Base-by-base conservation (phyloP, 2,113 vertebrate species). In the Nestor notabilis region DNA sequence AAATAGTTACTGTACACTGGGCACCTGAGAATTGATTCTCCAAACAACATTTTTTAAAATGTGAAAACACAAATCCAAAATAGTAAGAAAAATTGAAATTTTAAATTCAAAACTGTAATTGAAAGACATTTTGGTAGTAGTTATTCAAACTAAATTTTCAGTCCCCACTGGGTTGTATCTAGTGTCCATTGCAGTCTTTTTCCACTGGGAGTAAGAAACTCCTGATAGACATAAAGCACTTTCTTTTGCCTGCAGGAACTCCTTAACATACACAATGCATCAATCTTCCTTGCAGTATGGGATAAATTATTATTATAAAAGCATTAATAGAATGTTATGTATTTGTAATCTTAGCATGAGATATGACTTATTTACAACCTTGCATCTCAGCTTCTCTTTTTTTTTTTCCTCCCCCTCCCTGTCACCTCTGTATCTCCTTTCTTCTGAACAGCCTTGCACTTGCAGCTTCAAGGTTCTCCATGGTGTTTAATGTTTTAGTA, bases 401-500 rank as follows among this genome's bases (percentile, higher is more conserved):
- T 41, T 31, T 58, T 35, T 33, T 39, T n/a, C n/a, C 5, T 23
- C 11, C 21, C 15, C 10, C 61, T 70, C 13, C 14, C 65, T 33
- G 17, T 93, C 50, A 49, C 11, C 27, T 75, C 66, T 46, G 41
- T 92, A 91, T 95, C 87, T 90, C 83, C 87, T 96, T 96, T 93
- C 90, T 83, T 71, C 72, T 80, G 79, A 82, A 61, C 8, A 5
- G 43, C 75, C 76, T 96, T 75, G 60, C 7, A 33, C 55, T 76
- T 75, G 70, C 55, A 93, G 58, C 78, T 76, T 66, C 63, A 86
- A 78, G 84, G 71, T 87, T 78, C 83, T 94, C 74, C 25, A 16
- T 41, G 52, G 76, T 71, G 75, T 95, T 97, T 92, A 97, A 97
- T 93, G 94, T 97, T 97, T 97, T 78, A 97, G 76, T 81, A 81